Conservation (phyloP, 2,113 vertebrate genomes). For the Donacobius atricapilla region DNA sequence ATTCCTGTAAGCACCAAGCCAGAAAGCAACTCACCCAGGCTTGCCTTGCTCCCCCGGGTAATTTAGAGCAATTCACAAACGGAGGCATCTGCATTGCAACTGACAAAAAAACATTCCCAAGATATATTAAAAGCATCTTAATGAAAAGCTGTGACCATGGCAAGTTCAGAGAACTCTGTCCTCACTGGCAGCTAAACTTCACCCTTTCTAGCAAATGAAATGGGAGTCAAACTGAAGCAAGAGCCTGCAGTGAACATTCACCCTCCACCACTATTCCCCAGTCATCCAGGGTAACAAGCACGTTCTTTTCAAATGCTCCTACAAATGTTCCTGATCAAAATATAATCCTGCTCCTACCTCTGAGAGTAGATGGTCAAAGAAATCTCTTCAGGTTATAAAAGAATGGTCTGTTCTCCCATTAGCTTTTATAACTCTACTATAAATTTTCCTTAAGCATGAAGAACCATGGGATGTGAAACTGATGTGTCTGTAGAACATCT, state of each 20-base stretch:
- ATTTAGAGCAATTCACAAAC: neutral
- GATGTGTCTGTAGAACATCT: neutral
- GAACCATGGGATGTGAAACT: rapidly evolving
- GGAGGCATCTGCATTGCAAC: neutral
- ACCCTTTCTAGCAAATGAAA: neutral
- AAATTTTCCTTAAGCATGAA: neutral
- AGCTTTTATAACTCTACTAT: neutral
- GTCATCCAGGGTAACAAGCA: neutral
- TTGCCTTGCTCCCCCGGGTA: neutral
- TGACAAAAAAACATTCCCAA: neutral
- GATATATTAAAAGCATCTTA: neutral
- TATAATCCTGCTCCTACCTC: neutral
- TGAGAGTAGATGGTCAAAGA: neutral
- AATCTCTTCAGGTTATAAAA: neutral
- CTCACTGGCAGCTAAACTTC: neutral
- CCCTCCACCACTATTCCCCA: neutral
- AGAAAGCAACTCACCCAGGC: neutral
- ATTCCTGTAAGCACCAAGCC: neutral
- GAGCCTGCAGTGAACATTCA: neutral
- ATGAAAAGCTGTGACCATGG: neutral
- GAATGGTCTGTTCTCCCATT: neutral
- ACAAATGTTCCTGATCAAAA: neutral
- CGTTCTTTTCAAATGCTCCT: neutral
- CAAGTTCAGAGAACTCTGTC: neutral
- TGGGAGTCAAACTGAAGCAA: neutral